Base-by-base conservation (phyloP, 2,113 vertebrate genomes). In the Charadrius vociferus region DNA sequence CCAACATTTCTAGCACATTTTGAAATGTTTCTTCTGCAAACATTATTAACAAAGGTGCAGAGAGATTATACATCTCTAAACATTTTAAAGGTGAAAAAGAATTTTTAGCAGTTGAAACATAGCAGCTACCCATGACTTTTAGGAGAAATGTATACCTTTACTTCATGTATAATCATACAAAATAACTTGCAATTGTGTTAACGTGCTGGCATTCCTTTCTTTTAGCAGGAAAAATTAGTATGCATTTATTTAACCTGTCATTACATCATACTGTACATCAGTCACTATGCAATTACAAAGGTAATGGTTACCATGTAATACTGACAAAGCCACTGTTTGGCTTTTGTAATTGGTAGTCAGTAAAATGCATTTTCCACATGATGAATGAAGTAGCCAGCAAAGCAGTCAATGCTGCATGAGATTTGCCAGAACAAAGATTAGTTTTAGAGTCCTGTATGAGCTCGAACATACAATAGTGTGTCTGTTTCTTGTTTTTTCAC, bases 181-280 rank as follows among this genome's bases (percentile, higher is more conserved):
- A 96, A 96, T 91, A 95, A 71, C 91, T 88, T 90, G 83, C 84
- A 94, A 90, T 92, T 92, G 73, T 95, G 91, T 93, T 96, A 96
- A 96, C 4, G 1, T 65, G 80, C 63, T 88, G 91, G 80, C 14
- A 8, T 93, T 90, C 77, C 82, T 95, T 94, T 91, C 50, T 93
- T 95, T 95, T 89, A 73, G 70, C 84, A 85, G 89, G 63, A 91
- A 75, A 96, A 95, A 93, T 97, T 94, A 93, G 91, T 23, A 87
- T 94, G 92, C 93, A 95, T 96, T 97, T 97, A 95, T 97, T 97
- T 96, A 93, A 97, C 93, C 91, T 97, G 96, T 97, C 97, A 97
- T 97, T 96, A 97, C 95, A 95, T 97, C 97, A 97, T 94, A 71
- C 89, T 93, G 96, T 90, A 83, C 85, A 94, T 97, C 90, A 94